Base-by-base conservation (phyloP, 2,888 invertebrate species). In the Himalopsyche kuldschensis region DNA sequence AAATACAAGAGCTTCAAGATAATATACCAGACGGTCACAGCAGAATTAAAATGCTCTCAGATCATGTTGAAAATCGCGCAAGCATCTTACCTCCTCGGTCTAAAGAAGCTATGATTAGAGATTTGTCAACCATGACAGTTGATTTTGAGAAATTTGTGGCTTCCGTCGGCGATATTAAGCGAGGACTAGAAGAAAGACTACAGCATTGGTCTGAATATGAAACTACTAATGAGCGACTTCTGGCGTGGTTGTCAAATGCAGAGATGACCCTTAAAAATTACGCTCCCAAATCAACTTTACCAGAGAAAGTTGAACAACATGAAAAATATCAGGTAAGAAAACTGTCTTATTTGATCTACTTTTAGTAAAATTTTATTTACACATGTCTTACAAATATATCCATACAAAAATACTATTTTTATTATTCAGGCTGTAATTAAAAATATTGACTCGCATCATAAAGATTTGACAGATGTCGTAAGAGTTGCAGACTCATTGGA, bases 161-260 rank as follows among this genome's bases (percentile, higher is more conserved):
- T 0, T 94, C 96, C 0, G 91, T 97, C 46, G 94, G 93, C 87
- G 97, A 97, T 88, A 95, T 96, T 0, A 94, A 94, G 87, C 94
- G 95, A 85, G 94, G 94, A 30, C 92, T 97, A 46, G 96, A 97
- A 89, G 96, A 96, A 87, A 94, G 96, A 87, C 93, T 98, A 86
- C 95, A 96, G 87, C 96, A 97, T 89, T 98, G 98, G 98, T 94
- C 94, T 86, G 97, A 97, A 87, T 98, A 97, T 89, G 98, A 98
- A 88, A 93, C 94, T 86, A 95, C 96, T 0, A 93, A 97, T 87
- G 97, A 97, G 87, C 93, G 95, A 75, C 91, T 98, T 78, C 93
- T 97, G 82, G 93, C 93, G 78, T 98, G 98, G 97, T 90, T 98
- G 83, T 94, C 94, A 78, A 97, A 97, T 85, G 96, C 97, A 0